phyloP scores from a whole-genome alignment of 1,140 invertebrate genomes.

The Microplitis mediator region DNA sequence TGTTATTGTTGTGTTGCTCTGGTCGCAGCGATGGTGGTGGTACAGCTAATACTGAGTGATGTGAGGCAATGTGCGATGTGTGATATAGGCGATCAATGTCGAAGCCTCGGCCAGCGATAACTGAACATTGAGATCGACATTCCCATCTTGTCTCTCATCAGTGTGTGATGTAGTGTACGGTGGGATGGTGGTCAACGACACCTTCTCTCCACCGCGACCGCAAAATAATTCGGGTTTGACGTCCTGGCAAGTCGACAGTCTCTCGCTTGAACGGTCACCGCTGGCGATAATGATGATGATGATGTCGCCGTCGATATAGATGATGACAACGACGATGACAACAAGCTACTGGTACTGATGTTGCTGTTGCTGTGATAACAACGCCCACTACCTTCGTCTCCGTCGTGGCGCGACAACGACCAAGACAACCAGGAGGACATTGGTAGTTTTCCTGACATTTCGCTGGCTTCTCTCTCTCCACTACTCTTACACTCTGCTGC shows the following conservation, averaged over 20 bases:
- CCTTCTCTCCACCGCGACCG: neutral
- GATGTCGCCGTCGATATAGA: no score
- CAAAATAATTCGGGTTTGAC: neutral
- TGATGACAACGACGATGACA: neutral
- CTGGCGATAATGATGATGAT: neutral
- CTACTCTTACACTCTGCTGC: neutral
- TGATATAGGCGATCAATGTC: neutral
- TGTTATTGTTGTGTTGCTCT: no score
- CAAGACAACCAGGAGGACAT: conserved; percentile 19
- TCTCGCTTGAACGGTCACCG: neutral
- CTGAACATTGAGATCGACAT: neutral
- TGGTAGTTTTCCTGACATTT: conserved; percentile 29
- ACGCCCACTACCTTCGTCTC: neutral
- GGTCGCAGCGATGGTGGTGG: no score
- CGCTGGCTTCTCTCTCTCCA: conserved; percentile 24
- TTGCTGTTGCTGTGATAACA: neutral
- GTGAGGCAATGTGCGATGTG: no score
- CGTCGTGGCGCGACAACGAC: conserved; percentile 16
- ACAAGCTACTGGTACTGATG: neutral
- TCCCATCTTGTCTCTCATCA: no score
- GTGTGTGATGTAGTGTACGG: neutral
- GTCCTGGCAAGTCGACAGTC: conserved; percentile 11
- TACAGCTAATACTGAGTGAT: no score
- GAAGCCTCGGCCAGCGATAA: neutral
- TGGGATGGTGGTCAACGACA: conserved; percentile 10